Base-by-base conservation (phyloP, 2,888 invertebrate genomes). In the Beris chalybata region DNA sequence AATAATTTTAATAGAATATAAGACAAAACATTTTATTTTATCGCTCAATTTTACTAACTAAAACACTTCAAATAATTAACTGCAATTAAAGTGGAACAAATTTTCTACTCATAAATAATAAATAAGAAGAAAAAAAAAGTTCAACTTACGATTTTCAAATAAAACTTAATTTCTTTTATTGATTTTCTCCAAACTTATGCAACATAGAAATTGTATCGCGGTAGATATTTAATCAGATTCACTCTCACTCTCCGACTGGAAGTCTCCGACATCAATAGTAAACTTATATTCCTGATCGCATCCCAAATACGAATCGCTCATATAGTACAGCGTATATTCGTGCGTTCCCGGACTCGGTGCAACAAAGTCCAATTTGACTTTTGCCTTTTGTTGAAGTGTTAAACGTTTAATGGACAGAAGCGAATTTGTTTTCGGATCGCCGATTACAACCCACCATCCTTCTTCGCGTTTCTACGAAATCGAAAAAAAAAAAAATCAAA, bases 261-360 rank as follows among this genome's bases (percentile, higher is more conserved):
- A 88, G 74, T 91, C 92, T 0, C 87, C 89, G 5, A 95, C 92
- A 71, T 90, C 89, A 12, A 94, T 90, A 0, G 85, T 86, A 80
- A 99, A 95, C 81, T 93, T 92, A 83, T 99, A 99, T 82, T 99
- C 99, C 82, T 99, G 99, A 85, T 99, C 99, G 76, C 98, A 99
- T 7, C 99, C 99, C 76, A 99, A 87, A 81, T 99, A 99, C 0
- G 97, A 93, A 81, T 99, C 99, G 74, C 96, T 97, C 97, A 99
- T 99, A 82, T 95, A 99, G 83, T 96, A 99, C 61, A 99, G 83
- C 0, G 94, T 95, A 82, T 97, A 98, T 12, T 90, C 89, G 81
- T 96, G 93, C 32, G 90, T 87, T 5, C 96, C 93, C 1, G 93
- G 87, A 68, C 89, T 86, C 0, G 97, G 97, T 32, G 97, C 96